Evolutionary conservation across 2,113 vertebrate genomes (phyloP), one percentile per base, ranked within the genome.

Genomic region (Lethenteron camtschaticum): DNA sequence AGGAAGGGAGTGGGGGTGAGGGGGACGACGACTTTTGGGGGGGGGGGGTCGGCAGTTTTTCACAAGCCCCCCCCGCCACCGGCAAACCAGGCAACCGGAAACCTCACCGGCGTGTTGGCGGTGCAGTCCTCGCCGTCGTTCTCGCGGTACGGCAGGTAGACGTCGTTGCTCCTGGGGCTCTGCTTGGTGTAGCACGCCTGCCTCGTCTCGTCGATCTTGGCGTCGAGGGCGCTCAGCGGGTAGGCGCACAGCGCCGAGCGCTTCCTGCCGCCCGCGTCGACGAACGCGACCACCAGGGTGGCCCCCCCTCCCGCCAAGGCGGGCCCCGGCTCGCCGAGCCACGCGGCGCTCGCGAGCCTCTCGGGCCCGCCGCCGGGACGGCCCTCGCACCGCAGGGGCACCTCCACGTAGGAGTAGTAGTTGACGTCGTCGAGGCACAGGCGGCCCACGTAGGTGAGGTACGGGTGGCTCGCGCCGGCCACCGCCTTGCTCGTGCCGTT

Each of bases 401-500:
- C 74, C 76, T 99, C 94, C 73, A 96, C 94, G 0, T 99, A 96
- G 0, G 94, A 99, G 73, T 99, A 96, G 73, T 99, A 99, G 55
- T 66, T 24, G 69, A 85, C 81, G 76, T 96, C 94, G 3, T 86
- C 85, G 77, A 96, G 79, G 77, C 94, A 99, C 72, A 96, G 83
- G 0, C 90, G 86, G 0, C 91, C 95, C 63, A 94, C 77, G 9
- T 94, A 97, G 11, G 91, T 88, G n/a, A 83, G 84, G 74, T 94
- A 96, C 72, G 91, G 88, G 0, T 89, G 80, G 0, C 41, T 41
- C 41, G 41, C 41, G 41, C 41, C 41, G 41, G 41, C 41, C 5
- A 41, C 41, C 41, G 87, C 89, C 0, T 82, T 82, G 1, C 86
- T 89, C 76, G 88, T 90, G 4, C 96, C 81, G 78, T 96, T 90